Conservation (phyloP, 2,797 vertebrate species). For the Mormyrus hasselquistii region DNA sequence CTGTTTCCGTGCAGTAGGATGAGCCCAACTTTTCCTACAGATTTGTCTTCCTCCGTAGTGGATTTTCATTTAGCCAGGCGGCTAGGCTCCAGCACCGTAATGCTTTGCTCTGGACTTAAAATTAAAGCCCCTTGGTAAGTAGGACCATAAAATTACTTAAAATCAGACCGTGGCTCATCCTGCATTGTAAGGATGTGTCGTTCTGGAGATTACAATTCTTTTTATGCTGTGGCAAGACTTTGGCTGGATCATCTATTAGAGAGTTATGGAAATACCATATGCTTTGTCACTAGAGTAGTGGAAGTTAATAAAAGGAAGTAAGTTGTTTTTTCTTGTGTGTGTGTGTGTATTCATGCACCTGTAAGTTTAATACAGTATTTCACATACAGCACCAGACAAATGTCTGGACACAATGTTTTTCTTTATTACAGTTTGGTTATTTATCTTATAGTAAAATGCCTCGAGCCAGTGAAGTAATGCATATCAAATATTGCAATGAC, state of each 20-base stretch:
- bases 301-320: neutral
- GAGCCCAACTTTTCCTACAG: neutral
- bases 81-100: neutral
- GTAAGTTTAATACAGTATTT: neutral
- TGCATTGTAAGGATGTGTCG: neutral
- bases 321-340: neutral
- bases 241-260: neutral
- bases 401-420: neutral
- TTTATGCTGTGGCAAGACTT: neutral
- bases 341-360: neutral
- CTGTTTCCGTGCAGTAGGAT: neutral
- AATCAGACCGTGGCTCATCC: neutral
- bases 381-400: neutral
- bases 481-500: neutral
- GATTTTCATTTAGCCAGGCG: neutral
- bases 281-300: neutral
- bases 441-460: neutral
- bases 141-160: neutral
- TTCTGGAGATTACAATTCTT: neutral
- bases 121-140: neutral
- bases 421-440: neutral
- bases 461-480: neutral
- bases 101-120: neutral
- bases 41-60: neutral
- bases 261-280: neutral